phyloP scores from a whole-genome alignment of 2,888 invertebrate genomes.

The Erebia palarica region DNA sequence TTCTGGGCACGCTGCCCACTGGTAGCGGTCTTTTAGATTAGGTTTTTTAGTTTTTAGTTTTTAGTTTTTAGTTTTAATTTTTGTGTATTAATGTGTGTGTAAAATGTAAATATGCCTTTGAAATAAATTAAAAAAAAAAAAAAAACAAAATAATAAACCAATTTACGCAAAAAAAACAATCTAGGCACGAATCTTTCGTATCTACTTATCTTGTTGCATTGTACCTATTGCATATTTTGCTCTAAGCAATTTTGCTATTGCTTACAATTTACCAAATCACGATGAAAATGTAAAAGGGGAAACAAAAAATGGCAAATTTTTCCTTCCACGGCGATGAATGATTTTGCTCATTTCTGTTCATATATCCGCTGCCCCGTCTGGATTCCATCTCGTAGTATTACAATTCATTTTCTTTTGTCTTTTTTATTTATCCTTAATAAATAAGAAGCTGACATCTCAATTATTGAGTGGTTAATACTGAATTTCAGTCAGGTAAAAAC shows the following conservation, averaged over 20 bases:
- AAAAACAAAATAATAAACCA: not conserved
- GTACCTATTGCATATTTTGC: not conserved
- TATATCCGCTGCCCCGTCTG: conserved; percentile 37
- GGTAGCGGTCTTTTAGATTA: no score
- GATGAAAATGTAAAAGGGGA: conserved; percentile 30
- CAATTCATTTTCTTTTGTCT: conserved; percentile 37
- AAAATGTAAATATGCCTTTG: no score
- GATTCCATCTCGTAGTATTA: conserved; percentile 37
- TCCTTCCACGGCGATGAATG: conserved; percentile 35
- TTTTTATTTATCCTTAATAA: conserved; percentile 28
- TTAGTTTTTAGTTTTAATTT: no score
- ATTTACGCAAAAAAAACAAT: not conserved
- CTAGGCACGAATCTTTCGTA: not conserved
- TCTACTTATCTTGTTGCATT: not conserved
- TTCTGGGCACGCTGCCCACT: no score
- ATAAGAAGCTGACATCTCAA: not conserved
- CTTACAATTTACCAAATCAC: conserved; percentile 26
- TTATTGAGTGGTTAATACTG: not conserved
- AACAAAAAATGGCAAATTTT: conserved; percentile 26
- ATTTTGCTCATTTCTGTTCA: conserved; percentile 37
- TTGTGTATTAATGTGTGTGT: no score
- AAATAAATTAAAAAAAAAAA: no score
- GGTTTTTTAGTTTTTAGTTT: no score
- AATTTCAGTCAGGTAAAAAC: not conserved
- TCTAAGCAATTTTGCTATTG: conserved; percentile 12